Percentiles rank a stretch among this genome's conserved stretches.
These are phyloP conservation scores for Nymphalis c-album DNA, from an alignment of 2,888 invertebrate species.

Conservation along the genomic window DNA sequence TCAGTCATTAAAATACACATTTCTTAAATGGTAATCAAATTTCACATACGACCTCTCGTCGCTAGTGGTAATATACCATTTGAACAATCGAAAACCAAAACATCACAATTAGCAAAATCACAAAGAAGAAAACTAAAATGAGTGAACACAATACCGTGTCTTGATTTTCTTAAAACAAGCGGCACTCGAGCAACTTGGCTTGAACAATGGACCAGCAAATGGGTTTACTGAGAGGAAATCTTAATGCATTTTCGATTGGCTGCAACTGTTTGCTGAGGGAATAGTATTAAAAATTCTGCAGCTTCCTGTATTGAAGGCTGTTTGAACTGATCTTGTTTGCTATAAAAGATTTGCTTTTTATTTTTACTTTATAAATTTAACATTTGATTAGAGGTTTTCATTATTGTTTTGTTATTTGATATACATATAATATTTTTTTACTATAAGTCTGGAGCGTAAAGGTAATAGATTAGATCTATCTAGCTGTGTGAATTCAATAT, in stretches of 20 bases:
- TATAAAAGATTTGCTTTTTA: background rate
- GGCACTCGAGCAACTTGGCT: slow-evolving; percentile 20
- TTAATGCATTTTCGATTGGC: slow-evolving; percentile 38
- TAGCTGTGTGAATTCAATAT: too few relatives aligned
- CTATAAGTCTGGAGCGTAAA: too few relatives aligned
- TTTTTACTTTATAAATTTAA: background rate
- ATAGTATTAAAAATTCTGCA: slow-evolving; percentile 28
- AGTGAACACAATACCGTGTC: slow-evolving; percentile 3
- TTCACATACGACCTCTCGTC: too few relatives aligned
- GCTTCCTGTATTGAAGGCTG: slow-evolving; percentile 8
- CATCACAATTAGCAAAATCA: slow-evolving; percentile 2
- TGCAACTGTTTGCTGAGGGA: slow-evolving; percentile 33
- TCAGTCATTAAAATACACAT: too few relatives aligned
- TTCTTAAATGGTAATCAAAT: too few relatives aligned
- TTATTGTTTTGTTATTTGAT: too few relatives aligned
- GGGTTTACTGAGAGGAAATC: slow-evolving; percentile 33
- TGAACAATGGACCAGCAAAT: slow-evolving; percentile 36
- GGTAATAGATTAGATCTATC: too few relatives aligned
- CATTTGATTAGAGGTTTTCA: too few relatives aligned
- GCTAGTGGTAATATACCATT: background rate
- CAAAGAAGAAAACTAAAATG: slow-evolving; percentile 10
- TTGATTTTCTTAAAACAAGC: slow-evolving; percentile 23
- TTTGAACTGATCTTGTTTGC: slow-evolving; percentile 12
- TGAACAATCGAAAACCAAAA: background rate
- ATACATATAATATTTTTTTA: too few relatives aligned